Evolutionary conservation across 2,888 invertebrate genomes (phyloP).

Genomic region (Busseola fusca): DNA sequence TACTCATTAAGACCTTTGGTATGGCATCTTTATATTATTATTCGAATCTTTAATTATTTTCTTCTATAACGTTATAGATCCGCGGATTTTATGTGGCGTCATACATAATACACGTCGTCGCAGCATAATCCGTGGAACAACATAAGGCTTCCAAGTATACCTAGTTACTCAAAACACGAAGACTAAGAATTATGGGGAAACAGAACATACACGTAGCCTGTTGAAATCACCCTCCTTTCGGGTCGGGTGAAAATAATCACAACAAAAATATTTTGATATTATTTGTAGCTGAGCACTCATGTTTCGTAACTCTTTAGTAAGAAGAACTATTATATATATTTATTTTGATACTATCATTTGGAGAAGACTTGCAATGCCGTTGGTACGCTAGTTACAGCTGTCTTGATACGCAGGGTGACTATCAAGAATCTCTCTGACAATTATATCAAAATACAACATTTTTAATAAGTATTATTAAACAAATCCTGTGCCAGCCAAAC

Average conservation of each 20-base stretch:
- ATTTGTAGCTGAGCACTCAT: not conserved
- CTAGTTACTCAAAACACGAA: not conserved
- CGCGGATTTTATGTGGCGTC: not conserved
- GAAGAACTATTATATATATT: not conserved
- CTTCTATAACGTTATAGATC: not conserved
- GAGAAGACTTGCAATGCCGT: too few species aligned
- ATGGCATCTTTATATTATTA: too few species aligned
- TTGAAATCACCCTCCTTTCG: not conserved
- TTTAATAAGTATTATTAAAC: not conserved
- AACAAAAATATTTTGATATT: not conserved
- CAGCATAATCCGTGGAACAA: not conserved
- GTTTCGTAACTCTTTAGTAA: not conserved
- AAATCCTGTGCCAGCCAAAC: not conserved
- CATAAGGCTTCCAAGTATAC: not conserved
- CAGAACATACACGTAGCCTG: not conserved
- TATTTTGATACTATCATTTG: too few species aligned
- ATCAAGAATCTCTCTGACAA: not conserved
- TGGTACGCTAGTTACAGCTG: too few species aligned
- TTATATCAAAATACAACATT: not conserved
- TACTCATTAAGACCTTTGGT: not conserved
- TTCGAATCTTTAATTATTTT: not conserved
- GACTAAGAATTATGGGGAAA: not conserved
- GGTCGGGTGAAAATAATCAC: not conserved
- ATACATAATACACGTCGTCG: too few species aligned
- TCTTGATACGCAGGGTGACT: not conserved